These are phyloP conservation scores for Idaea aversata DNA, from an alignment of 2,888 invertebrate species.

Conservation along the genomic window DNA sequence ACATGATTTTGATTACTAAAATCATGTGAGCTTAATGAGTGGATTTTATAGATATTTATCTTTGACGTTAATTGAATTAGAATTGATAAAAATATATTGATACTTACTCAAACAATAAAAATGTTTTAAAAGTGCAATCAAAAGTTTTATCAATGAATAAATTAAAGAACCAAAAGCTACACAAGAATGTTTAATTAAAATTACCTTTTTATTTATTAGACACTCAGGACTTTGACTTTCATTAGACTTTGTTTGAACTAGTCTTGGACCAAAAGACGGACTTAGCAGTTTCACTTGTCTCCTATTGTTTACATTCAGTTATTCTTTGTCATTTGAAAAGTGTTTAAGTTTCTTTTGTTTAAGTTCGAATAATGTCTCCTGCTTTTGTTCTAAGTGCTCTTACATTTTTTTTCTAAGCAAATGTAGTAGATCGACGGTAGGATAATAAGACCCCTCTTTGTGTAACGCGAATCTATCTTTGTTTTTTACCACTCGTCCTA, in stretches of 20 bases:
- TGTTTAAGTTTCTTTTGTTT: background rate
- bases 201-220: slow-evolving; percentile 3
- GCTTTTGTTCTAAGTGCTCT: background rate
- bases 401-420: background rate
- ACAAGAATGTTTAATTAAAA: background rate
- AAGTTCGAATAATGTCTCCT: background rate
- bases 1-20: too few relatives aligned
- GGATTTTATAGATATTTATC: too few relatives aligned
- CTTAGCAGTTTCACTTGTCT: background rate
- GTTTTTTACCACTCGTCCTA: too few relatives aligned
- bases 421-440: too few relatives aligned
- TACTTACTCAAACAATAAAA: background rate
- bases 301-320: slow-evolving; percentile 2
- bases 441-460: too few relatives aligned
- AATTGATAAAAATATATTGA: background rate
- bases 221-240: background rate
- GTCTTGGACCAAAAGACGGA: background rate
- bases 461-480: too few relatives aligned
- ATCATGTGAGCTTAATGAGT: too few relatives aligned
- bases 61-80: too few relatives aligned
- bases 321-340: background rate
- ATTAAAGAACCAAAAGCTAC: background rate
- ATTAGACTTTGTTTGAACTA: slow-evolving; percentile 2
- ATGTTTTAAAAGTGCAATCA: background rate
- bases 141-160: background rate